A percentile compares a stretch with the other conserved stretches of the same genome.
Evolutionary conservation across 2,113 vertebrate genomes (phyloP).

Genomic region (Motacilla tschutschensis): DNA sequence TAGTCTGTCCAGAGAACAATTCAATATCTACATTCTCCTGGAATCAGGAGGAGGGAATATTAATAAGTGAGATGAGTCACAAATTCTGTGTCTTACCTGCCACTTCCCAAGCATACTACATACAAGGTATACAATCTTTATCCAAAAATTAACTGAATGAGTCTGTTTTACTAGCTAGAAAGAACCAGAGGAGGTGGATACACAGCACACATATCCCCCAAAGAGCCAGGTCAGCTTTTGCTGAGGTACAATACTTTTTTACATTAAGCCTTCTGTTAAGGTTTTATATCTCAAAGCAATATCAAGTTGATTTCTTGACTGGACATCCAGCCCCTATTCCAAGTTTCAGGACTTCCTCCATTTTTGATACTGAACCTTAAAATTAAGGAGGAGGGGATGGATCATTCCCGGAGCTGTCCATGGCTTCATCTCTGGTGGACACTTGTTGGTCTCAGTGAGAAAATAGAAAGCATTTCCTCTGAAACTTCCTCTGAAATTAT

Average conservation of each 20-base stretch:
- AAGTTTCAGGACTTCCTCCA: not conserved
- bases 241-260: not conserved
- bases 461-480: not conserved
- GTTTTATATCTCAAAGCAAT: not conserved
- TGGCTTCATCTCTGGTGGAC: not conserved
- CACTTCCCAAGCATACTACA: not conserved
- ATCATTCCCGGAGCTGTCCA: not conserved
- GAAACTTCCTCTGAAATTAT: not conserved
- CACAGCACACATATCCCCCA: rapidly evolving
- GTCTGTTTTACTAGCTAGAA: not conserved
- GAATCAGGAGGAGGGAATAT: not conserved
- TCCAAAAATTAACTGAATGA: not conserved
- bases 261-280: not conserved
- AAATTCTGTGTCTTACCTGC: not conserved
- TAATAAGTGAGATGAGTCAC: not conserved
- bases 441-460: not conserved
- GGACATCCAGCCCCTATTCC: not conserved
- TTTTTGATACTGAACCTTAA: not conserved
- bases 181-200: not conserved
- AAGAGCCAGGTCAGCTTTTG: not conserved
- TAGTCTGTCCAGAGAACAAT: not conserved
- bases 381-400: not conserved
- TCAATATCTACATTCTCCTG: not conserved
- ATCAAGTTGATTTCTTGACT: not conserved
- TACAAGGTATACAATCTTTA: not conserved